phyloP scores from a whole-genome alignment of 2,797 vertebrate genomes.

The Lepus oiostolus region DNA sequence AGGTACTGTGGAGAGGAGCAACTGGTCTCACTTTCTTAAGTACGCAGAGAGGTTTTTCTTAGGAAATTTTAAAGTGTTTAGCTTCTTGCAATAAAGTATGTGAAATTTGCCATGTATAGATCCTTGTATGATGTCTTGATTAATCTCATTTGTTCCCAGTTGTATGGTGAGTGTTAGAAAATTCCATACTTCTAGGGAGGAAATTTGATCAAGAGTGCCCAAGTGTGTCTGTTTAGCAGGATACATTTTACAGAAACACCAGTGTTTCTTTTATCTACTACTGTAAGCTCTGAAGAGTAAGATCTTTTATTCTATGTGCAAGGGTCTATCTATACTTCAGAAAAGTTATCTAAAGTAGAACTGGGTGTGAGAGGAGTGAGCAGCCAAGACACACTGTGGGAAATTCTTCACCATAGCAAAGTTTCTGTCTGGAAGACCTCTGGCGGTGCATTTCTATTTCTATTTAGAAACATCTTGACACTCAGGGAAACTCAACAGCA shows the following conservation, averaged over 20 bases:
- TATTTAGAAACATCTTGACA: background rate
- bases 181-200: background rate
- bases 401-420: background rate
- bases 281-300: background rate
- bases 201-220: background rate
- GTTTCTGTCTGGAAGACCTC: background rate
- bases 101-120: background rate
- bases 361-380: background rate
- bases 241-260: background rate
- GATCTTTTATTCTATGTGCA: background rate
- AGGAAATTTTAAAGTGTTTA: background rate
- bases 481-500: rapidly evolving
- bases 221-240: background rate
- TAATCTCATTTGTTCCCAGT: background rate
- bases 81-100: background rate
- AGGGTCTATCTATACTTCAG: background rate
- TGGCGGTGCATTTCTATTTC: background rate
- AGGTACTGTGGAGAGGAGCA: background rate
- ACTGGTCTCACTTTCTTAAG: background rate
- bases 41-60: background rate
- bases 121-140: background rate
- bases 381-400: background rate
- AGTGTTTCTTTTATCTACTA: background rate
- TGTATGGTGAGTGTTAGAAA: background rate
- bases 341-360: background rate